Evolutionary conservation across 2,797 vertebrate genomes (phyloP).

Genomic region (Pogonophryne albipinna): DNA sequence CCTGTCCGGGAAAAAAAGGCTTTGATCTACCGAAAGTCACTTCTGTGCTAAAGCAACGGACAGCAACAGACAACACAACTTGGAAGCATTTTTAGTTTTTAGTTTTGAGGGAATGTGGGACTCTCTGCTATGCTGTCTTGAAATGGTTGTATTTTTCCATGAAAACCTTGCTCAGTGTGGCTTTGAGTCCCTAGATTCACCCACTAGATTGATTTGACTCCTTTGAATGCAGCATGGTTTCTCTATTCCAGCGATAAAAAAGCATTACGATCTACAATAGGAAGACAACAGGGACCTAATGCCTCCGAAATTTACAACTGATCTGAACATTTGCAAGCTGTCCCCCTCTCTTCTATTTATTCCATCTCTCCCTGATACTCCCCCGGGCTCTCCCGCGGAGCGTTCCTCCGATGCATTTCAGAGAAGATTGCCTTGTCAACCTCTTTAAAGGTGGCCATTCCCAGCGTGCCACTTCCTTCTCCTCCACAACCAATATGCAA

Average conservation of each 20-base stretch:
- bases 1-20: not conserved
- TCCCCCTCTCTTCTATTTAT: conserved; percentile 7
- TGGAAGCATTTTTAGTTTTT: not conserved
- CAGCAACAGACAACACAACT: too few relatives aligned
- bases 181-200: conserved; percentile 14
- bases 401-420: conserved; percentile 55
- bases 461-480: conserved; percentile 64
- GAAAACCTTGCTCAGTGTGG: not conserved
- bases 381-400: not conserved
- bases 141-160: conserved; percentile 7
- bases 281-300: conserved; percentile 32
- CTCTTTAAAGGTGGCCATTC: conserved; percentile 67
- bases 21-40: not conserved
- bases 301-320: too few relatives aligned
- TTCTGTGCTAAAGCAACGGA: too few relatives aligned
- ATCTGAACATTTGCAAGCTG: conserved; percentile 33
- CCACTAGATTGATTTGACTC: conserved; percentile 18
- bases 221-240: not conserved
- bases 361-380: not conserved
- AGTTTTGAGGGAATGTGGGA: not conserved
- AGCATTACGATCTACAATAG: conserved; percentile 2
- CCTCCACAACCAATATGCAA: conserved; percentile 68
- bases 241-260: conserved; percentile 13
- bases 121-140: conserved; percentile 3
- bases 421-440: conserved; percentile 70